These are phyloP conservation scores for Willowsia nigromaculata DNA, from an alignment of 2,888 invertebrate species.

Conservation along the genomic window DNA sequence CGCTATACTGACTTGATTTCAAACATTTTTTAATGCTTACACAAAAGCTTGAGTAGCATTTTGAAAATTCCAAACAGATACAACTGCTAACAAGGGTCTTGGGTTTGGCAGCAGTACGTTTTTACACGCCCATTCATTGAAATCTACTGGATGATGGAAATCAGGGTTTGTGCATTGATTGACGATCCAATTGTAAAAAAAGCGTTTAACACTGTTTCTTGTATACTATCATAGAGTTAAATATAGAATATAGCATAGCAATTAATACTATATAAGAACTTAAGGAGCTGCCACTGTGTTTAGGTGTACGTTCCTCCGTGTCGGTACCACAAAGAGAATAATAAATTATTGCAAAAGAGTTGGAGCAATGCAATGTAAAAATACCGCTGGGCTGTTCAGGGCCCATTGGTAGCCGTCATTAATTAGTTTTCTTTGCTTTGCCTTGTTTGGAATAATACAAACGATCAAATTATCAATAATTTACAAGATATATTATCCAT, in stretches of 20 bases:
- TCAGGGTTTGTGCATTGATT: too few species aligned
- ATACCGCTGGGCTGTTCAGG: constrained; percentile 68
- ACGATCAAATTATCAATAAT: constrained; percentile 70
- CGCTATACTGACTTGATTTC: too few species aligned
- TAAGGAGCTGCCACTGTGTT: constrained; percentile 10
- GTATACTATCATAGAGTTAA: neutral
- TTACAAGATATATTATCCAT: constrained; percentile 51
- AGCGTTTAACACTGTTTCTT: neutral
- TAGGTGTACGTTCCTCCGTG: neutral
- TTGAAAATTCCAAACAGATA: neutral
- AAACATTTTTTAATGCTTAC: too few species aligned
- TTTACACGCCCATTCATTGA: neutral
- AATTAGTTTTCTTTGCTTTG: constrained; percentile 73
- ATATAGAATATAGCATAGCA: neutral
- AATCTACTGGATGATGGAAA: too few species aligned
- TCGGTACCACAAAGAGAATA: constrained; percentile 62
- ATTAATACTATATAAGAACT: neutral
- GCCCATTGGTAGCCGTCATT: constrained; percentile 72
- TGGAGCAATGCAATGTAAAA: constrained; percentile 66
- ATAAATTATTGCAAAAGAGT: constrained; percentile 71
- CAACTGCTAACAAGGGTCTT: neutral
- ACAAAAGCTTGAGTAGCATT: too few species aligned
- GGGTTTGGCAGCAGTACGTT: neutral
- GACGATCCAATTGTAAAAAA: neutral
- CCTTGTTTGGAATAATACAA: constrained; percentile 70